Evolutionary conservation across 2,113 vertebrate species (phyloP).

Genomic region (Sphaerodactylus townsendi): DNA sequence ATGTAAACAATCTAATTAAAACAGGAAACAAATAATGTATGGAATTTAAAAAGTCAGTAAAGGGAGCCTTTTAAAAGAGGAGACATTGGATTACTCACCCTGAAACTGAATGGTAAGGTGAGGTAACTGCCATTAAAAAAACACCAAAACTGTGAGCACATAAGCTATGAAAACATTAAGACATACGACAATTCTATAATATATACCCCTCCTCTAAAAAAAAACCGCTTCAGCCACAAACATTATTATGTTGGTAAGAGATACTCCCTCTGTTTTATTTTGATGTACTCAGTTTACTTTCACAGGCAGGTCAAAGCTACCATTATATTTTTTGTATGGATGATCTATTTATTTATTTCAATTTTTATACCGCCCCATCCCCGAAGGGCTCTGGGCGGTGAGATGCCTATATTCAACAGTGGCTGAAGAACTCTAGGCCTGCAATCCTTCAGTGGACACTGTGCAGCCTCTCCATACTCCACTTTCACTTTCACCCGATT

Average conservation of each 20-base stretch:
- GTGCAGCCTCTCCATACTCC: not conserved
- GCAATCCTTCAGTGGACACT: not conserved
- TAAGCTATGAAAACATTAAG: not conserved
- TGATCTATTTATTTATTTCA: no score
- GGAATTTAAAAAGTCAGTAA: not conserved
- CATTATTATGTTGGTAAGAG: not conserved
- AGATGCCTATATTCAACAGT: no score
- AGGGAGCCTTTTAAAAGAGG: not conserved
- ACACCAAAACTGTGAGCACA: not conserved
- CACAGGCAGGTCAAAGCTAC: not conserved
- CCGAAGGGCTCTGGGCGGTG: no score
- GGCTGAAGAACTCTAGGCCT: not conserved
- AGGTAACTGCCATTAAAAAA: no score
- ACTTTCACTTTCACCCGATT: no score
- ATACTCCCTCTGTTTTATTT: not conserved
- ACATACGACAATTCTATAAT: not conserved
- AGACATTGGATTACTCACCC: not conserved
- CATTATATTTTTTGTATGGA: not conserved
- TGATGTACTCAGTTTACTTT: not conserved
- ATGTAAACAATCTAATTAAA: no score
- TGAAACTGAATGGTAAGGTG: not conserved
- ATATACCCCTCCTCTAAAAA: no score
- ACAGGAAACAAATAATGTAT: not conserved
- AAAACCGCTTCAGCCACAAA: not conserved
- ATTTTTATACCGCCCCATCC: no score